Percentiles rank a stretch among this genome's conserved stretches.
These are phyloP conservation scores for Ctenomys sociabilis DNA, from an alignment of 2,113 vertebrate species.

Conservation along the genomic window DNA sequence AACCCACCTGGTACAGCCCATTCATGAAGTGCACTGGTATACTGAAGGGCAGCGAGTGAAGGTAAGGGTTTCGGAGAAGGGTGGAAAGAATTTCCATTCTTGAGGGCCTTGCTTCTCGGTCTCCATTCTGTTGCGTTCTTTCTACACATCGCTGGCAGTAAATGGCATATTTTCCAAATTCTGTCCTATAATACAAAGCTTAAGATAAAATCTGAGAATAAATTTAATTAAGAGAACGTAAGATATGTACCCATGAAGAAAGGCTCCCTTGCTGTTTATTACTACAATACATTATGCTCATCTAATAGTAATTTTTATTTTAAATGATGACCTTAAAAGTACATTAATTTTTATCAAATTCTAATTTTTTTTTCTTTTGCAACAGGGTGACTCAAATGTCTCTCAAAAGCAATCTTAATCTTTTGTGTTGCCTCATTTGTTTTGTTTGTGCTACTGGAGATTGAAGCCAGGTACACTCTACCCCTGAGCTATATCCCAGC, in stretches of 20 bases:
- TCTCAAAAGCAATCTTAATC: not conserved
- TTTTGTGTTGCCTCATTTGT: not conserved
- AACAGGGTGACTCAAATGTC: not conserved
- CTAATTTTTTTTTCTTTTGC: slow-evolving; percentile 44
- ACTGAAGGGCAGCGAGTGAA: slow-evolving; percentile 97
- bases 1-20: slow-evolving; percentile 94
- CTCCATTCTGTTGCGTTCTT: slow-evolving; percentile 95
- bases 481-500: not conserved
- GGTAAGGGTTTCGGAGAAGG: slow-evolving; percentile 96
- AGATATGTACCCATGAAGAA: not conserved
- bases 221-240: slow-evolving; percentile 49
- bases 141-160: slow-evolving; percentile 98
- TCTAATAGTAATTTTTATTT: slow-evolving; percentile 14
- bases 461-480: not conserved
- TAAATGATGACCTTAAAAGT: slow-evolving; percentile 15
- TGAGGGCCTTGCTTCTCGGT: slow-evolving; percentile 94
- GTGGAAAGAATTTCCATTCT: slow-evolving; percentile 99
- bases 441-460: not conserved
- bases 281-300: not conserved
- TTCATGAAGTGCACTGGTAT: slow-evolving; percentile 99
- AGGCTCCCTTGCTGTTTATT: not conserved
- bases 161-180: slow-evolving; percentile 97
- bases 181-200: slow-evolving; percentile 88
- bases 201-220: slow-evolving; percentile 68
- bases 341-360: slow-evolving; percentile 18